Evolutionary conservation across 35 echinoderm and acorn worm genomes (phyloP), one percentile per base, ranked within the genome.

Genomic region (Holothuria glaberrima): DNA sequence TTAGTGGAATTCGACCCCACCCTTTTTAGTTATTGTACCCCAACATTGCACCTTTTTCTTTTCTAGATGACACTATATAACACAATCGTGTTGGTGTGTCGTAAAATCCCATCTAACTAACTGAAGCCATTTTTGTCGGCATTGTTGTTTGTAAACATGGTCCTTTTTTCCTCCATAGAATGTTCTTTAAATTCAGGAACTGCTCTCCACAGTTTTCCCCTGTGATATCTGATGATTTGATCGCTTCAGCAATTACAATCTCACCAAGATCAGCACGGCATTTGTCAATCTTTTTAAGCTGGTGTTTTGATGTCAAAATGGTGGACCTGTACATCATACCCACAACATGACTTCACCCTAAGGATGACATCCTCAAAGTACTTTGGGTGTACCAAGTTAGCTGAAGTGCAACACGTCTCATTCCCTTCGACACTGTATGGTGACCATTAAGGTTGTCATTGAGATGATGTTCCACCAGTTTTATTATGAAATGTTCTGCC

Each of bases 71-170:
- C n/a, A n/a, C n/a, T n/a, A n/a, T n/a, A n/a, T n/a, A n/a, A n/a
- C n/a, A n/a, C n/a, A n/a, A n/a, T n/a, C n/a, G n/a, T n/a, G n/a
- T n/a, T n/a, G n/a, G n/a, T n/a, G n/a, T n/a, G n/a, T n/a, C n/a
- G n/a, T n/a, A n/a, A n/a, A n/a, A n/a, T n/a, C n/a, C n/a, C n/a
- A n/a, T n/a, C n/a, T n/a, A n/a, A n/a, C n/a, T n/a, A n/a, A n/a
- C n/a, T n/a, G n/a, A n/a, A n/a, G n/a, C n/a, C n/a, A n/a, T n/a
- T 79, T 79, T 56, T 79, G 75, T 79, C 41, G 12, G 75, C 75
- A 79, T 24, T 27, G 36, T 66, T 82, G 81, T 62, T 89, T 89
- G 86, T 26, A 70, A 20, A 60, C 26, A 20, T 63, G 59, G 5
- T 0, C 1, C 6, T 46, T 30, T 30, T 20, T 35, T 24, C 28